Evolutionary conservation across 2,113 vertebrate genomes (phyloP), one percentile per base, ranked within the genome.

Genomic region (Hippocampus mohnikei): DNA sequence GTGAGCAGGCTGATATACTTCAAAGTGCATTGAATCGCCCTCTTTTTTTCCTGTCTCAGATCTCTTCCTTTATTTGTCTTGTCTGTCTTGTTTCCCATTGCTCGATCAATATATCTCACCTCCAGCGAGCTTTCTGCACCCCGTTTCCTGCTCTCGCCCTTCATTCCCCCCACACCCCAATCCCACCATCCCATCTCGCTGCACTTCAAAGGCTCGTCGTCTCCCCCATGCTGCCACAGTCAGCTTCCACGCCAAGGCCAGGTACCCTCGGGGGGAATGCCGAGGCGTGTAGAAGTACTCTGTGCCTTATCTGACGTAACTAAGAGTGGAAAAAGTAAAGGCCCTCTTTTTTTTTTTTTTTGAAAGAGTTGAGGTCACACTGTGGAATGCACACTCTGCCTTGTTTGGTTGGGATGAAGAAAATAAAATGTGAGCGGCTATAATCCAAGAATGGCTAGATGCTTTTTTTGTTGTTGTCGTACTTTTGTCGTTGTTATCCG

Each of bases 21-120:
- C 78, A 86, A 90, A 90, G 85, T 62, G 74, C 65, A 21, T 52
- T 33, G 5, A 33, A 29, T 15, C 48, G 52, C 64, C 66, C 44
- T 25, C 46, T 69, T 75, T 74, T 76, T 37, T 37, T 74, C 64
- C 70, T 74, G 56, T 71, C 75, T 59, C 48, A 66, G 72, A 74
- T 33, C 59, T 70, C 70, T 77, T 74, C 69, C 69, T 85, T 75
- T 84, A 81, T 86, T 81, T 84, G 71, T 86, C 41, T 83, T 84
- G 72, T 71, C 44, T 73, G 59, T 69, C 59, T 44, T 75, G 64
- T 80, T 67, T 76, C 61, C 27, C 53, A 70, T 77, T 86, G 77
- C 77, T 63, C 50, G 73, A 88, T 89, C 83, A 66, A 86, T 88
- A 81, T 59, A 27, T 62, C 71, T 60, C 29, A 20, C 55, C 52